phyloP scores from a whole-genome alignment of 2,888 invertebrate species.

The Eulithis prunata region DNA sequence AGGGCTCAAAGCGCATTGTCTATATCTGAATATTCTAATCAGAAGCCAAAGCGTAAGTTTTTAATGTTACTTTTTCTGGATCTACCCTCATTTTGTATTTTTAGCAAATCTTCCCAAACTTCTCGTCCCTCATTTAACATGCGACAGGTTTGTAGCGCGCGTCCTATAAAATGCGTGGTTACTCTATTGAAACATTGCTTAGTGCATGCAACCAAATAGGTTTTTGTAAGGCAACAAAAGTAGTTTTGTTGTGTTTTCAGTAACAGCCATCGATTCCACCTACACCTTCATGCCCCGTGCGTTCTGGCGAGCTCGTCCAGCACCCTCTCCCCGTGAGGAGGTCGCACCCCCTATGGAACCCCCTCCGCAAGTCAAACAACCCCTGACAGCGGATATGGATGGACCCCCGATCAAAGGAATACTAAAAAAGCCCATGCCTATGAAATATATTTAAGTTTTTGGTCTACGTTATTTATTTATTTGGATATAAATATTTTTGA shows the following conservation, averaged over 20 bases:
- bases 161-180: too few species aligned
- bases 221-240: too few species aligned
- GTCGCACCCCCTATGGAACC: constrained; percentile 60
- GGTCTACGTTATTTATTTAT: constrained; percentile 5
- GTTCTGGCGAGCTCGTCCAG: constrained; percentile 55
- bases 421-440: constrained; percentile 78
- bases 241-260: constrained; percentile 45
- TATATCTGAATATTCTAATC: constrained; percentile 57
- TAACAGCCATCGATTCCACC: constrained; percentile 66
- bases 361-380: constrained; percentile 55
- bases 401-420: constrained; percentile 69
- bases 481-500: constrained; percentile 9
- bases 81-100: too few species aligned
- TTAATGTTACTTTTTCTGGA: not conserved
- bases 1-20: constrained; percentile 63
- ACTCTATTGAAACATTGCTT: too few species aligned
- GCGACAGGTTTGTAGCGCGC: too few species aligned
- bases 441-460: constrained; percentile 67
- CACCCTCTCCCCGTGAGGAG: constrained; percentile 50
- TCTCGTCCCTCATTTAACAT: too few species aligned
- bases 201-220: too few species aligned
- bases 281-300: constrained; percentile 70
- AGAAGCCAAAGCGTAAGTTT: constrained; percentile 62
- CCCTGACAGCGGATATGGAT: constrained; percentile 40
- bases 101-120: too few species aligned